Conservation (phyloP, 2,113 vertebrate genomes). For the Euleptes europaea region DNA sequence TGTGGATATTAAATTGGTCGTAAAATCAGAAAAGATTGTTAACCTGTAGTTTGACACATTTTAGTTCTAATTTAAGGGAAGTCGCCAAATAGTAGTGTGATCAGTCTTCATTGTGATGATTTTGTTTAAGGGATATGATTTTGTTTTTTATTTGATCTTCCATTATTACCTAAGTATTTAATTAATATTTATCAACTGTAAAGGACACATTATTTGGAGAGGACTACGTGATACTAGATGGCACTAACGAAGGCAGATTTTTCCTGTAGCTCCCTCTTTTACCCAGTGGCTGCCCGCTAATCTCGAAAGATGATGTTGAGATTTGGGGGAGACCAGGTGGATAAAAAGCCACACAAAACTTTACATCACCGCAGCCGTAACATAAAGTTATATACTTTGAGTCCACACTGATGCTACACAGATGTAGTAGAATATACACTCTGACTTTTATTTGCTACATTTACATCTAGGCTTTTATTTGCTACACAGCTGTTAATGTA, state of each 20-base stretch:
- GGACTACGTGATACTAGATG: too few species aligned
- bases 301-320: too few species aligned
- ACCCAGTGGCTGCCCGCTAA: too few species aligned
- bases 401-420: too few species aligned
- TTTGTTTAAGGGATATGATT: not conserved
- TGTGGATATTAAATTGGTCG: not conserved
- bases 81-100: not conserved
- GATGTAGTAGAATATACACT: too few species aligned
- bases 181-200: not conserved
- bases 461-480: not conserved
- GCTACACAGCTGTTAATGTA: not conserved
- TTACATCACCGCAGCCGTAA: not conserved
- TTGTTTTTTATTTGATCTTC: not conserved
- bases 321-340: not conserved
- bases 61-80: not conserved
- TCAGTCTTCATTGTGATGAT: not conserved
- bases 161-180: not conserved
- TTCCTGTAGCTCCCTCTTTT: too few species aligned
- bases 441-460: too few species aligned
- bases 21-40: not conserved
- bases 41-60: not conserved
- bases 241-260: too few species aligned
- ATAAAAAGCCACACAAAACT: not conserved
- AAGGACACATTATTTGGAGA: not conserved
- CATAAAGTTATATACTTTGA: too few species aligned